Evolutionary conservation across 53 echinoderm and acorn worm genomes (phyloP).

Genomic region (Antedon mediterranea): DNA sequence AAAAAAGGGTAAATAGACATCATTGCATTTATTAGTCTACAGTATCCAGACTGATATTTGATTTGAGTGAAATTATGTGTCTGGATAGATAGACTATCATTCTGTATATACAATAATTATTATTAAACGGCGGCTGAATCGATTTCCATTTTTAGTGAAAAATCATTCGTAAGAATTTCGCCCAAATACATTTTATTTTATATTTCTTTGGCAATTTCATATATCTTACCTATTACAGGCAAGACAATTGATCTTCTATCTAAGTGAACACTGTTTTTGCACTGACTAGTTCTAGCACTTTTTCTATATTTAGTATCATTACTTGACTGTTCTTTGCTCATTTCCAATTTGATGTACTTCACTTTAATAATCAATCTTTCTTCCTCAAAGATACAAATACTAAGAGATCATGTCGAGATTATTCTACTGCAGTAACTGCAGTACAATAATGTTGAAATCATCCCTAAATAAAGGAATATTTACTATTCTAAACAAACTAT

Average conservation of each 20-base stretch:
- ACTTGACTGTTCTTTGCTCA: not conserved
- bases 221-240: not conserved
- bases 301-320: not conserved
- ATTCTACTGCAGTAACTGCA: too few species aligned
- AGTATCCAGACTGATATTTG: not conserved
- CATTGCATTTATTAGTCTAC: not conserved
- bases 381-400: too few species aligned
- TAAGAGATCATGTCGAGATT: too few species aligned
- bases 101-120: not conserved
- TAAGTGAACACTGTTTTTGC: not conserved
- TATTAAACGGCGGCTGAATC: not conserved
- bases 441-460: too few species aligned
- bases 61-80: not conserved
- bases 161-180: not conserved
- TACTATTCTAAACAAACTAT: too few species aligned
- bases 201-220: not conserved
- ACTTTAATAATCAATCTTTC: too few species aligned
- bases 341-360: not conserved
- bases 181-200: not conserved
- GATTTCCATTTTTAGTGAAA: not conserved
- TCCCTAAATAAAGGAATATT: too few species aligned
- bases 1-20: not conserved
- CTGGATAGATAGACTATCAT: conserved; percentile 1
- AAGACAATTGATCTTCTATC: not conserved
- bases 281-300: not conserved